Evolutionary conservation across 2,797 vertebrate genomes (phyloP).

Genomic region (Parambassis ranga): DNA sequence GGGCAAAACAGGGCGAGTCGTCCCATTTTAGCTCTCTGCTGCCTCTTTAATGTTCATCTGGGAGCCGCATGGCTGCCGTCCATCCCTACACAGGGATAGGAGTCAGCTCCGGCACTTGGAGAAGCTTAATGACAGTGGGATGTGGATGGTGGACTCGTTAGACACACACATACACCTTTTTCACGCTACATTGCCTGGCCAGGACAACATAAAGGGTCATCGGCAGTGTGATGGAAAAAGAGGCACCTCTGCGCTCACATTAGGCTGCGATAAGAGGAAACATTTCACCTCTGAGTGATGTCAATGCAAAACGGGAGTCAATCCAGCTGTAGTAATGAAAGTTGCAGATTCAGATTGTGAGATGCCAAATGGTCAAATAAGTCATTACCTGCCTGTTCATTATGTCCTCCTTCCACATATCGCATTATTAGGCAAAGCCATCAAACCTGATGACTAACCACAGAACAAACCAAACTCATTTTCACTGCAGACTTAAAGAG

Average conservation of each 20-base stretch:
- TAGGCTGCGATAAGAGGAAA: constrained; percentile 57
- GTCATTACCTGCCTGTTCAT: constrained; percentile 70
- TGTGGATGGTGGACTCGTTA: constrained; percentile 72
- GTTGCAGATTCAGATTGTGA: constrained; percentile 58
- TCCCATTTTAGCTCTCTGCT: constrained; percentile 81
- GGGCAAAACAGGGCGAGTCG: constrained; percentile 77
- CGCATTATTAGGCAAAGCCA: constrained; percentile 63
- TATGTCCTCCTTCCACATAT: constrained; percentile 38
- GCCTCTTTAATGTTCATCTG: constrained; percentile 86
- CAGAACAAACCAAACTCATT: constrained; percentile 35
- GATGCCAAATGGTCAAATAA: constrained; percentile 70
- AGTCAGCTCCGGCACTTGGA: constrained; percentile 68
- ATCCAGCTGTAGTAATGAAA: constrained; percentile 69
- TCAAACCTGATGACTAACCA: constrained; percentile 67
- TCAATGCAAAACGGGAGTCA: constrained; percentile 65
- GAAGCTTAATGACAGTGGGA: constrained; percentile 83
- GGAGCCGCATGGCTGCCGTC: constrained; percentile 72
- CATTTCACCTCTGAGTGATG: constrained; percentile 68
- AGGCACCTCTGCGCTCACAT: constrained; percentile 60
- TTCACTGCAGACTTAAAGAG: constrained; percentile 31
- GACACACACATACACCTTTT: constrained; percentile 70
- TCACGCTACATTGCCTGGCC: constrained; percentile 82
- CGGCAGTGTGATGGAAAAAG: constrained; percentile 65
- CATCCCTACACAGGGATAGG: constrained; percentile 67
- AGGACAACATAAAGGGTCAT: constrained; percentile 79